Base-by-base conservation (phyloP, 1,140 invertebrate genomes). In the Cecropterus lyciades region DNA sequence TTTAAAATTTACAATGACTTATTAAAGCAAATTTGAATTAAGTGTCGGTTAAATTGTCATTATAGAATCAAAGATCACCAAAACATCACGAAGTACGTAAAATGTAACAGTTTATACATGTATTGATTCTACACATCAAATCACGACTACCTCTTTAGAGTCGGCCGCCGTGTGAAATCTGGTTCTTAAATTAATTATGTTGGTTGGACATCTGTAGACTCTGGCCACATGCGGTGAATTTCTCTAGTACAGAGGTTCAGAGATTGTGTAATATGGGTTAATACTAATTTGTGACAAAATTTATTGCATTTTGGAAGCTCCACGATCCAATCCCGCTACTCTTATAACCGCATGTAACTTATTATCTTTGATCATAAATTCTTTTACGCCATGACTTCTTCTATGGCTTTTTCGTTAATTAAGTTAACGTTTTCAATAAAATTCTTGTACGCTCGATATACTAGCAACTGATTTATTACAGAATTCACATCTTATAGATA, bases 181-280 rank as follows among this genome's bases (percentile, higher is more conserved):
- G 59, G 67, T 69, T 69, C 56, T 15, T 63, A n/a, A n/a, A n/a
- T 63, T 69, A 56, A 69, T 63, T 69, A 56, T 8, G 45, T 69
- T 63, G 11, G 33, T 63, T 51, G 37, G 43, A 67, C 65, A 67
- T 59, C 43, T 63, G 66, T 46, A n/a, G 43, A 30, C 66, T 63
- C 33, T 51, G 69, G 46, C 60, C 69, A 65, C 69, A 71, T 71
- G 65, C 65, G 53, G 69, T 59, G 69, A 67, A 65, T 67, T 64
- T 64, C 48, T 67, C 42, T 59, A 57, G 57, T 64, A 15, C 52
- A 14, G n/a, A n/a, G n/a, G n/a, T 57, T 49, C 27, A 24, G 14
- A 14, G 30, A 14, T 59, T 68, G 43, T 55, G 51, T 48, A 62
- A 43, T 55, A 42, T 55, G 24, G 53, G 37, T 52, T 63, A 20